phyloP scores from a whole-genome alignment of 2,797 vertebrate genomes.

The Diglossa cyanea region DNA sequence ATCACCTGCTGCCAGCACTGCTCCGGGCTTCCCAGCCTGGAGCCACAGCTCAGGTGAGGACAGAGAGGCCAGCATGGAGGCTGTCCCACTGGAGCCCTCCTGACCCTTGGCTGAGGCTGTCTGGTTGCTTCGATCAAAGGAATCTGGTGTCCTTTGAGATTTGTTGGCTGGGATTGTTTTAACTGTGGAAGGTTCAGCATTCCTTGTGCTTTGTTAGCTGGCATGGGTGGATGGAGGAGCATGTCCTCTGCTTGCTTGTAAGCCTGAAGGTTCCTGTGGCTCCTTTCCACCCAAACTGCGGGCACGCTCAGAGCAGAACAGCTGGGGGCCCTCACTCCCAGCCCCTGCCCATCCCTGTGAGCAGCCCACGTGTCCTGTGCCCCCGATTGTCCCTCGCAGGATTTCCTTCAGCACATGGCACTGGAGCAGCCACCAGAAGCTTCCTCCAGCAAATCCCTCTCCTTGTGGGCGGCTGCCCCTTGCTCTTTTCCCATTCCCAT shows the following conservation, averaged over 20 bases:
- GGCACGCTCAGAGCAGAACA: background rate
- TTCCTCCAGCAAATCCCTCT: constrained; percentile 43
- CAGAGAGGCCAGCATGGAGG: background rate
- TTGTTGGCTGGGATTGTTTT: background rate
- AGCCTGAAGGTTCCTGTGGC: background rate
- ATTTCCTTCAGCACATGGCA: constrained; percentile 21
- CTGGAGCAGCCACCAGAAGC: background rate
- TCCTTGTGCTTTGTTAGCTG: background rate
- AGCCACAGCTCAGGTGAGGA: background rate
- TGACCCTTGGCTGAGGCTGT: background rate
- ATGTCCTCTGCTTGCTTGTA: background rate
- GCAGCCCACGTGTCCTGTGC: background rate
- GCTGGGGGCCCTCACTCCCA: background rate
- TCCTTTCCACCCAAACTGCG: background rate
- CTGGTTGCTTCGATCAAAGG: background rate
- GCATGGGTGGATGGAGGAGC: background rate
- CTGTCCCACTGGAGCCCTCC: background rate
- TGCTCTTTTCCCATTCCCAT: constrained; percentile 68
- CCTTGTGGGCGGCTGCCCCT: constrained; percentile 6
- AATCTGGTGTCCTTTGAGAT: background rate
- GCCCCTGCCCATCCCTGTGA: background rate
- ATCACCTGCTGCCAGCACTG: background rate
- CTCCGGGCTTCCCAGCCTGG: background rate
- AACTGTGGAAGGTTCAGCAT: background rate
- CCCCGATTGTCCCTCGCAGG: background rate